Evolutionary conservation across 1,140 invertebrate genomes (phyloP).

Genomic region (Chironomus striatipennis): DNA sequence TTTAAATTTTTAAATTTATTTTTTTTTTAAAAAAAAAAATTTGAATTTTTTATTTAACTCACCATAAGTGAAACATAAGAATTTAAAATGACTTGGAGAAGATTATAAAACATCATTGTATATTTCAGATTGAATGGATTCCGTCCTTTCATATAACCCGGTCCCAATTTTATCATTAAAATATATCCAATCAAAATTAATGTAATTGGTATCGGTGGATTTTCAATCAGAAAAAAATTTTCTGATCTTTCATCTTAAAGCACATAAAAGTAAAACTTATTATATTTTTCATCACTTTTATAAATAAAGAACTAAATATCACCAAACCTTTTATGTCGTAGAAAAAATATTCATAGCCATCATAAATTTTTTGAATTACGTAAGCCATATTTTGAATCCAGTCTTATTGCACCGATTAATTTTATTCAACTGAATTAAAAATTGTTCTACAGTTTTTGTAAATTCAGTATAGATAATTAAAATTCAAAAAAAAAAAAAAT

Average conservation of each 20-base stretch:
- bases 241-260: slow-evolving; percentile 24
- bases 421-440: background rate
- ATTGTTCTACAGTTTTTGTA: no score
- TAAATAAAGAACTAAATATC: background rate
- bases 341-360: background rate
- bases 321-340: background rate
- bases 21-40: no score
- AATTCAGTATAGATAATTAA: no score
- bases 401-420: background rate
- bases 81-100: slow-evolving; percentile 29
- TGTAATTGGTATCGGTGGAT: background rate
- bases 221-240: background rate
- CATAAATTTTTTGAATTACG: background rate
- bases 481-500: no score
- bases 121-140: slow-evolving; percentile 35
- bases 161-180: slow-evolving; percentile 54
- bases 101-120: slow-evolving; percentile 15
- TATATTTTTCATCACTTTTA: background rate
- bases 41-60: no score
- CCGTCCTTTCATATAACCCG: slow-evolving; percentile 42
- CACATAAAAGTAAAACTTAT: background rate
- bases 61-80: background rate
- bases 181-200: background rate
- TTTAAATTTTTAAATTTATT: no score
- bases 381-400: background rate